Evolutionary conservation across 2,113 vertebrate species (phyloP).

Genomic region (Anguilla rostrata): DNA sequence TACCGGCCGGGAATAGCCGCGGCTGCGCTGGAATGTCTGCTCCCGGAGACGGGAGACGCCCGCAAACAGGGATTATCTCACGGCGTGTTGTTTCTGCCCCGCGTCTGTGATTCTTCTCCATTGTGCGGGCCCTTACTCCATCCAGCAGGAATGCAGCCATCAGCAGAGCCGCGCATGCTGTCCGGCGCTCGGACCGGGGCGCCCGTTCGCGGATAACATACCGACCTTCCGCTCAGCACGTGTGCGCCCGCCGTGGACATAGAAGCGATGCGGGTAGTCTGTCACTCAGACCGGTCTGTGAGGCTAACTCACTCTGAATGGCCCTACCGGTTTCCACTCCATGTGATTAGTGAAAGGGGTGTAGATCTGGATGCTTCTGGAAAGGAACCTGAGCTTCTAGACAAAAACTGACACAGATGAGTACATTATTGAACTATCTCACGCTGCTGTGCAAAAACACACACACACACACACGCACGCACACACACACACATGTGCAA

Average conservation of each 20-base stretch:
- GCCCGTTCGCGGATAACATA: slow-evolving; percentile 27
- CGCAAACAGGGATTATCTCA: slow-evolving; percentile 70
- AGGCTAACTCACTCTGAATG: not conserved
- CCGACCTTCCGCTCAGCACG: not conserved
- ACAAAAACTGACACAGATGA: not conserved
- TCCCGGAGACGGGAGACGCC: slow-evolving; percentile 44
- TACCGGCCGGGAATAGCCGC: slow-evolving; percentile 52
- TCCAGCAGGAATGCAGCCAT: not conserved
- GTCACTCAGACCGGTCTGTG: not conserved
- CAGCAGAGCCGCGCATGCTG: not conserved
- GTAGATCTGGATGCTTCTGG: not conserved
- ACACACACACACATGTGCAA: not conserved
- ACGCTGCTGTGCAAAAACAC: not conserved
- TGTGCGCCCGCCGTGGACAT: not conserved
- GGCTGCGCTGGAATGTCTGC: slow-evolving; percentile 62
- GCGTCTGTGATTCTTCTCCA: slow-evolving; percentile 56
- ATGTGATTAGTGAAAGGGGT: not conserved
- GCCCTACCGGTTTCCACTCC: not conserved
- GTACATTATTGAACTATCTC: not conserved
- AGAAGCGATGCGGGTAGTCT: not conserved
- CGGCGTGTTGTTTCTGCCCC: slow-evolving; percentile 63
- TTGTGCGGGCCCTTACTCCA: slow-evolving; percentile 6
- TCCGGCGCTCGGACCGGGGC: not conserved
- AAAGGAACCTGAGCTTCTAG: not conserved
- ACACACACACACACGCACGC: not conserved